A percentile compares a stretch with the other conserved stretches of the same genome.
Conservation (phyloP, 2,888 invertebrate species). For the Stenichneumon culpator region DNA sequence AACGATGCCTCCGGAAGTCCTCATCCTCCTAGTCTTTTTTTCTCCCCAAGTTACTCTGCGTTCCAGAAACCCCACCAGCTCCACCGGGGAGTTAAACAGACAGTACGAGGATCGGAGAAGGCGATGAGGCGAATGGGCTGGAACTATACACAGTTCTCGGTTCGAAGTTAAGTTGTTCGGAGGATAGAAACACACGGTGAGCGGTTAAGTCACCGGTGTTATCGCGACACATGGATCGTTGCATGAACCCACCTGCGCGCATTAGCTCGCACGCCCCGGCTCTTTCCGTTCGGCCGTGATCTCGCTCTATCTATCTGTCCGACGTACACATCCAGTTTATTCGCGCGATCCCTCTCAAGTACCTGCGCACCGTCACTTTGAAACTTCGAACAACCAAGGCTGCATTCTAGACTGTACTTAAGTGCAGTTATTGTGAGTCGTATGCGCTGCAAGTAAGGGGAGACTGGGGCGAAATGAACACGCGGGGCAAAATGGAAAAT, state of each 20-base stretch:
- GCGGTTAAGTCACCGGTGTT: conserved; percentile 74
- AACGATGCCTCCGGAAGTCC: background rate
- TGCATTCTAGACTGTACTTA: background rate
- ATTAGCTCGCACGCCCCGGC: conserved; percentile 67
- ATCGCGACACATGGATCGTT: conserved; percentile 79
- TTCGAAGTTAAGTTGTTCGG: conserved; percentile 79
- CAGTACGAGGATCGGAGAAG: background rate
- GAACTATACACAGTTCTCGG: conserved; percentile 36
- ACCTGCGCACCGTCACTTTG: background rate
- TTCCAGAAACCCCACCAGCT: conserved; percentile 15
- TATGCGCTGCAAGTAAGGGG: background rate
- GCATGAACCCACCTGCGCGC: conserved; percentile 77
- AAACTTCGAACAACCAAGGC: background rate
- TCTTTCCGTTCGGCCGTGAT: conserved; percentile 33
- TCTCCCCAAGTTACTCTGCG: background rate
- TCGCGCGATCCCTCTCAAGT: background rate
- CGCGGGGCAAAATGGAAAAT: background rate
- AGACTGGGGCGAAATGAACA: background rate
- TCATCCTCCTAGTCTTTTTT: background rate
- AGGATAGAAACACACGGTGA: conserved; percentile 75
- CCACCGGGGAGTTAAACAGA: background rate
- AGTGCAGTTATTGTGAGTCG: background rate
- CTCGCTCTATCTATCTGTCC: background rate
- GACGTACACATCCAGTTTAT: background rate
- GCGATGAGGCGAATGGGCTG: background rate